Evolutionary conservation across 2,797 vertebrate genomes (phyloP).

Genomic region (Malacoctenus gilli): DNA sequence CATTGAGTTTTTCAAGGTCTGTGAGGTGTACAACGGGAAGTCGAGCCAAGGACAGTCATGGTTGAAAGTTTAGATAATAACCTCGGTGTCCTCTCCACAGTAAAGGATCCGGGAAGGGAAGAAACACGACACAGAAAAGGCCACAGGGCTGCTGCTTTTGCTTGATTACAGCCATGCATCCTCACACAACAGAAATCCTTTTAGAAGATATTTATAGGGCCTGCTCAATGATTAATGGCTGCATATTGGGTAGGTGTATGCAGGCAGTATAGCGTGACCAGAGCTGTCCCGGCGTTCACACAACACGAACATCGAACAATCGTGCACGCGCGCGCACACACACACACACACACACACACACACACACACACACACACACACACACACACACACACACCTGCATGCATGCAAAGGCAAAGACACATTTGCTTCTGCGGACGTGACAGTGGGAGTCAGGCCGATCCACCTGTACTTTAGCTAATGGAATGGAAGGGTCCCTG

Average conservation of each 20-base stretch:
- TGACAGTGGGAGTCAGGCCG: slow-evolving; percentile 47
- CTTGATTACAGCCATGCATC: slow-evolving; percentile 36
- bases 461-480: slow-evolving; percentile 65
- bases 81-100: slow-evolving; percentile 39
- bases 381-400: slow-evolving; percentile 9
- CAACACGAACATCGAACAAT: slow-evolving; percentile 18
- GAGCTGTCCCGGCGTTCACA: slow-evolving; percentile 27
- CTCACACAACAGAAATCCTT: slow-evolving; percentile 35
- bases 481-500: slow-evolving; percentile 60
- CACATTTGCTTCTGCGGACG: slow-evolving; percentile 24
- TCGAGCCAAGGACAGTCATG: slow-evolving; percentile 37
- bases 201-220: slow-evolving; percentile 43
- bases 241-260: slow-evolving; percentile 36
- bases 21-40: slow-evolving; percentile 26
- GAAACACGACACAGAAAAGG: slow-evolving; percentile 9
- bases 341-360: slow-evolving; percentile 14
- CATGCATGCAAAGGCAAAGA: slow-evolving; percentile 11
- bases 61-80: slow-evolving; percentile 33
- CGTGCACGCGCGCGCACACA: neutral
- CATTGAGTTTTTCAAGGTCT: slow-evolving; percentile 38
- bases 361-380: slow-evolving; percentile 3
- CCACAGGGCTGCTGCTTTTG: slow-evolving; percentile 34
- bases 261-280: slow-evolving; percentile 38
- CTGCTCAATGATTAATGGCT: slow-evolving; percentile 58
- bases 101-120: slow-evolving; percentile 17